A percentile compares a stretch with the other conserved stretches of the same genome.
These are phyloP conservation scores for Ormyrus nitidulus DNA, from an alignment of 2,888 invertebrate genomes.

Conservation along the genomic window DNA sequence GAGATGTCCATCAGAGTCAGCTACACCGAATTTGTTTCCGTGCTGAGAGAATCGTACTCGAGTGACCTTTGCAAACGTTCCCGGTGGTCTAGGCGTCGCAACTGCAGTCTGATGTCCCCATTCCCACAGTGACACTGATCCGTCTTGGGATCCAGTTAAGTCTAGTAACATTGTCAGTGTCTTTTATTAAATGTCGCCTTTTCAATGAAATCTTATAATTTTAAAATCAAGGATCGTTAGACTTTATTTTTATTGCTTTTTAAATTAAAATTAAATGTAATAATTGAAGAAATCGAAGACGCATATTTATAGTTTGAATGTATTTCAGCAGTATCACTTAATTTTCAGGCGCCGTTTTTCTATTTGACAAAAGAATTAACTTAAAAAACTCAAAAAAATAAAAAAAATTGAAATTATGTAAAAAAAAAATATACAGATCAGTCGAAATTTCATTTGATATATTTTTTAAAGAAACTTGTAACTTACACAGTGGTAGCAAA, in stretches of 20 bases:
- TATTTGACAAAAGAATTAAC: too few species aligned
- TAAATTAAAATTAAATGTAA: too few species aligned
- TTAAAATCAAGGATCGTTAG: too few species aligned
- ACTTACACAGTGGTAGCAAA: constrained; percentile 95
- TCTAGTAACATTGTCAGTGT: constrained; percentile 77
- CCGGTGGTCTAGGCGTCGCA: constrained; percentile 92
- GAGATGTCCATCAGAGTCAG: constrained; percentile 97
- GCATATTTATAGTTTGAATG: too few species aligned
- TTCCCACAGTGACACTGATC: constrained; percentile 97
- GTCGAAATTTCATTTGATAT: background rate
- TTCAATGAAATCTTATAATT: too few species aligned
- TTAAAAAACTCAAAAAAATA: too few species aligned
- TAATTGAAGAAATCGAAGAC: too few species aligned
- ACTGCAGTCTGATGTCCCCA: constrained; percentile 97
- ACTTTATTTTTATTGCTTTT: too few species aligned
- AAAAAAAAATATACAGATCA: too few species aligned
- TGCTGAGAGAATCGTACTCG: constrained; percentile 97
- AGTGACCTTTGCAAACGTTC: constrained; percentile 96
- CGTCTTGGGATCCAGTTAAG: constrained; percentile 96
- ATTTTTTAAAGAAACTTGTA: background rate
- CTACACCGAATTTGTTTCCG: constrained; percentile 98
- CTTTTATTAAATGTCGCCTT: background rate
- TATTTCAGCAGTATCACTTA: too few species aligned
- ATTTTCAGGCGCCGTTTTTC: too few species aligned
- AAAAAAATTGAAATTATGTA: too few species aligned